These are phyloP conservation scores for Paelopatides confundens DNA, from an alignment of 53 echinoderm and acorn worm species.

Conservation along the genomic window DNA sequence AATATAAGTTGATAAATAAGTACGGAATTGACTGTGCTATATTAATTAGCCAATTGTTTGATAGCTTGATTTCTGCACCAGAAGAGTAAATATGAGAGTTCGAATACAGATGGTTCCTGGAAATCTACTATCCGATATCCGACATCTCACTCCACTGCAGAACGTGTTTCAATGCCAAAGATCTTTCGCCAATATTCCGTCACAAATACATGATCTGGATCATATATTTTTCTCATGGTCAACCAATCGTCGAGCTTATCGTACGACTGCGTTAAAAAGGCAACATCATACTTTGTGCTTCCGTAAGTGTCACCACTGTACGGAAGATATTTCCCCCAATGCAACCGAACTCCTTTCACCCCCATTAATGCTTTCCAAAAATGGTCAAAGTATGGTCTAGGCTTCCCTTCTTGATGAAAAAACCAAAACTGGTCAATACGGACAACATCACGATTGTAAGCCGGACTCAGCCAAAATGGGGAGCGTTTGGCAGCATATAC, in stretches of 20 bases:
- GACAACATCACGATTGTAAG: constrained; percentile 22
- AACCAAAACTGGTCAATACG: constrained; percentile 50
- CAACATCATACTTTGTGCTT: not conserved
- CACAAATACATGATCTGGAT: constrained; percentile 22
- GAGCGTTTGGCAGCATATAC: constrained; percentile 23
- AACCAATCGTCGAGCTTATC: constrained; percentile 23
- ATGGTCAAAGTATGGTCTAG: not conserved
- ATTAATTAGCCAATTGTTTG: too few relatives aligned
- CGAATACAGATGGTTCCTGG: too few relatives aligned
- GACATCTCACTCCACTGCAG: not conserved
- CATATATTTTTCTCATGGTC: not conserved
- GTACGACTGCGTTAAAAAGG: constrained; percentile 26
- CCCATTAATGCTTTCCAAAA: not conserved
- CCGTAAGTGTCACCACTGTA: not conserved
- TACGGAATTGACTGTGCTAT: too few relatives aligned
- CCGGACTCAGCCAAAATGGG: constrained; percentile 43
- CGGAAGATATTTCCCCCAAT: constrained; percentile 39
- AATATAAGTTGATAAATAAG: too few relatives aligned
- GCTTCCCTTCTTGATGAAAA: not conserved
- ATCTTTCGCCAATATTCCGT: constrained; percentile 24
- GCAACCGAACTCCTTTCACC: constrained; percentile 20
- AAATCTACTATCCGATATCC: too few relatives aligned
- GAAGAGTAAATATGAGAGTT: too few relatives aligned
- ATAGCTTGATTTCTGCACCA: too few relatives aligned
- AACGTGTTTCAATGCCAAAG: constrained; percentile 2